phyloP scores from a whole-genome alignment of 2,888 invertebrate species.

The Epirrhoe alternata region DNA sequence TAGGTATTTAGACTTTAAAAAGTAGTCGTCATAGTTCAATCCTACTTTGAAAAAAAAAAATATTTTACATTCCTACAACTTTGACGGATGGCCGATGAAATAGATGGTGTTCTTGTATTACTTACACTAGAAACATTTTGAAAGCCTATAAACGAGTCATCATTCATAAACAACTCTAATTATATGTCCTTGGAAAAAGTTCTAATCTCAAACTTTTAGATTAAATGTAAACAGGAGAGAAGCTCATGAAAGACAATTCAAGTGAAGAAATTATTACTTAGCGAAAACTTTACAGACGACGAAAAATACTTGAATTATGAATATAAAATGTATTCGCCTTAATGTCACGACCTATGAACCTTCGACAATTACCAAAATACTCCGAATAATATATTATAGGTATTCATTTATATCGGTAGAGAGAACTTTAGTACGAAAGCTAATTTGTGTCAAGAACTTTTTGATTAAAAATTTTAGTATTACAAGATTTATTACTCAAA shows the following conservation, averaged over 20 bases:
- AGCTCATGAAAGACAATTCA: constrained; percentile 1
- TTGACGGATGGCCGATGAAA: too few relatives aligned
- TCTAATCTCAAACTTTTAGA: neutral
- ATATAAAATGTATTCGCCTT: neutral
- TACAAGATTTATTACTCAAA: too few relatives aligned
- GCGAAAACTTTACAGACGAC: neutral
- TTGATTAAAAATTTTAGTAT: too few relatives aligned
- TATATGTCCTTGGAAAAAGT: too few relatives aligned
- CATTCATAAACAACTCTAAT: too few relatives aligned
- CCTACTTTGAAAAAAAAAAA: neutral
- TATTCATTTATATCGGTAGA: neutral
- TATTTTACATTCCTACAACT: neutral
- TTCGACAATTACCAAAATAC: neutral
- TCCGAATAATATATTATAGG: neutral
- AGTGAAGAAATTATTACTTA: neutral
- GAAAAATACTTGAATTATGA: neutral
- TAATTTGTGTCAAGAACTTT: too few relatives aligned
- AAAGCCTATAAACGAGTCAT: too few relatives aligned
- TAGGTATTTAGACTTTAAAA: too few relatives aligned
- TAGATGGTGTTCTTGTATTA: too few relatives aligned
- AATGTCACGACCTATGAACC: neutral
- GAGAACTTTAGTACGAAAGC: too few relatives aligned
- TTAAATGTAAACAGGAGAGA: constrained; percentile 1
- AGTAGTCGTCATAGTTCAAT: too few relatives aligned
- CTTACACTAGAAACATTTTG: too few relatives aligned